Percentiles rank a stretch among this genome's conserved stretches.
phyloP scores from a whole-genome alignment of 2,113 vertebrate genomes.

The Hystrix cristata region DNA sequence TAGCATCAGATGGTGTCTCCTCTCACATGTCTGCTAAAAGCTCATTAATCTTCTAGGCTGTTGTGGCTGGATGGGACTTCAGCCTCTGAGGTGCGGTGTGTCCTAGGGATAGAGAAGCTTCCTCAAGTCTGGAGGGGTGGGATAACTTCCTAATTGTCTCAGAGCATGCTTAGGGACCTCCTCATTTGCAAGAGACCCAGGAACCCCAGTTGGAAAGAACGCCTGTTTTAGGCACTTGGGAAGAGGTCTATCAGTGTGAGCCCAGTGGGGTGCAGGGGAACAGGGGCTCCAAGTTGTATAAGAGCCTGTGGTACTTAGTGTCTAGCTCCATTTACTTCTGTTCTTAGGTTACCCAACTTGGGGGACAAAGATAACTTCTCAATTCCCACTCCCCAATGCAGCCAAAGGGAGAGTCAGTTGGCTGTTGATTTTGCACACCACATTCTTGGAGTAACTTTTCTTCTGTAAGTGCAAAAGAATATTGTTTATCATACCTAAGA shows the following conservation, averaged over 20 bases:
- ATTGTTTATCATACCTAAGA: background rate
- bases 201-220: background rate
- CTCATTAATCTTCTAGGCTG: background rate
- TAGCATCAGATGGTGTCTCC: background rate
- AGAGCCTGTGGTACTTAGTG: no score
- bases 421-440: background rate
- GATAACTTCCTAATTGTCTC: background rate
- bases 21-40: background rate
- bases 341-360: background rate
- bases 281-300: background rate
- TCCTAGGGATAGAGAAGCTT: background rate
- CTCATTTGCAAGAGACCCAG: background rate
- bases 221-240: fast-evolving
- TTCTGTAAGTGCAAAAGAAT: background rate
- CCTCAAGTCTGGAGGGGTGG: background rate
- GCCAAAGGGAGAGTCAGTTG: background rate
- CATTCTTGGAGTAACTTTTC: constrained; percentile 18
- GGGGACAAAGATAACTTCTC: background rate
- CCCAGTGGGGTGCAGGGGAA: background rate
- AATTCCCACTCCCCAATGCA: background rate
- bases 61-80: background rate
- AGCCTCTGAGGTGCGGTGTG: background rate
- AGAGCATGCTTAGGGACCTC: background rate
- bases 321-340: background rate
- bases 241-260: background rate